phyloP scores from a whole-genome alignment of 2,888 invertebrate genomes.

The Ophonus ardosiacus region DNA sequence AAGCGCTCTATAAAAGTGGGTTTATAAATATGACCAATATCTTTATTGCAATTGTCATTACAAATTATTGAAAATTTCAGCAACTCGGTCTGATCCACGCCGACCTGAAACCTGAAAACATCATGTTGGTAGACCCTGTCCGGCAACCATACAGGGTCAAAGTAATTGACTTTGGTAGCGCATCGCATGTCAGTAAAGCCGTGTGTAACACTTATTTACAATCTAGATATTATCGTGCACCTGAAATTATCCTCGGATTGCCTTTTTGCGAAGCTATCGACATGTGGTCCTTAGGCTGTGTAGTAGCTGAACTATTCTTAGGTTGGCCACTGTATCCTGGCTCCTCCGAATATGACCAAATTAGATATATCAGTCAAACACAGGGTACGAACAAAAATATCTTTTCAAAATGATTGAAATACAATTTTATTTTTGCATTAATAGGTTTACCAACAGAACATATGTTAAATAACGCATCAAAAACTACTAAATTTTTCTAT shows the following conservation, averaged over 20 bases:
- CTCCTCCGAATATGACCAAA: constrained; percentile 99
- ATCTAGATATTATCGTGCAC: constrained; percentile 98
- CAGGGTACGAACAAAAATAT: constrained; percentile 76
- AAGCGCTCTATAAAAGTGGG: too few species aligned
- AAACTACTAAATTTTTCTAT: constrained; percentile 99
- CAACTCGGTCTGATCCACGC: constrained; percentile 99
- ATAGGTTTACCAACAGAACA: constrained; percentile 98
- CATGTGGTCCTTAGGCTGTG: constrained; percentile 99
- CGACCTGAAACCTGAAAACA: constrained; percentile 99
- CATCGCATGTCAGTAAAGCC: constrained; percentile 99
- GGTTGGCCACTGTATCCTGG: constrained; percentile 99
- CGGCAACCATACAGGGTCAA: constrained; percentile 99
- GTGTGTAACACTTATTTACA: constrained; percentile 99
- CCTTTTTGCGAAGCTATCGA: constrained; percentile 99
- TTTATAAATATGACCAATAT: too few species aligned
- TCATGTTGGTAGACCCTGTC: constrained; percentile 99
- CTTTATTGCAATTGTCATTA: neutral
- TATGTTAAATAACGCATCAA: constrained; percentile 97
- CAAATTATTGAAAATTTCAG: constrained; percentile 75
- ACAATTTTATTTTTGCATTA: constrained; percentile 18
- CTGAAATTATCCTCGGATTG: constrained; percentile 97
- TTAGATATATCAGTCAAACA: constrained; percentile 88
- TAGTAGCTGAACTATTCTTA: constrained; percentile 98
- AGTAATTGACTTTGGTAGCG: constrained; percentile 99
- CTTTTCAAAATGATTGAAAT: neutral